Evolutionary conservation across 2,888 invertebrate genomes (phyloP).

Genomic region (Molorchus minor): DNA sequence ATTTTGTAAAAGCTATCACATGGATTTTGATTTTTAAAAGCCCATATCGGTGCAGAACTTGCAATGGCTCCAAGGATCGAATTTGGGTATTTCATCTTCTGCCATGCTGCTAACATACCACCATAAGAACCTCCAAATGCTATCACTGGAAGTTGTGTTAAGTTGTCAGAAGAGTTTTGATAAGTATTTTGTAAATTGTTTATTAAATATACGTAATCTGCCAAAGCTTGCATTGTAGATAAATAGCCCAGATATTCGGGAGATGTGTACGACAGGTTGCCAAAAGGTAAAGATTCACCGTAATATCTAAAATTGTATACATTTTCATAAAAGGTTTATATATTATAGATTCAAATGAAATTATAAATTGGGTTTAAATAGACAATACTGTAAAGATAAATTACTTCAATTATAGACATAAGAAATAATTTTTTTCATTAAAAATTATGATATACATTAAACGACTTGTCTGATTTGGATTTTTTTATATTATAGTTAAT

Average conservation of each 20-base stretch:
- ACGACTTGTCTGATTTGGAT: too few relatives aligned
- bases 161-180: constrained; percentile 37
- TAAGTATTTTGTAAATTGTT: constrained; percentile 65
- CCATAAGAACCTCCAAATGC: constrained; percentile 92
- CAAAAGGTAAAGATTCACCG: constrained; percentile 89
- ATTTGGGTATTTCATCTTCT: constrained; percentile 95
- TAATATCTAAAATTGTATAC: constrained; percentile 74
- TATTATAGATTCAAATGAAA: too few relatives aligned
- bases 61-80: constrained; percentile 88
- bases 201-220: constrained; percentile 88
- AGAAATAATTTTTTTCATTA: too few relatives aligned
- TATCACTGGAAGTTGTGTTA: constrained; percentile 77
- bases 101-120: constrained; percentile 96
- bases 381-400: too few relatives aligned
- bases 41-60: constrained; percentile 90
- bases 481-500: too few relatives aligned
- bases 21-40: constrained; percentile 81
- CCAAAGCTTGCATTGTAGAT: constrained; percentile 90
- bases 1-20: constrained; percentile 82
- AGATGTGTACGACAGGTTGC: constrained; percentile 74
- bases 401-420: too few relatives aligned
- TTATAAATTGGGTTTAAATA: too few relatives aligned
- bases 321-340: too few relatives aligned
- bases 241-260: constrained; percentile 82
- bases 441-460: too few relatives aligned